Evolutionary conservation across 2,113 vertebrate species (phyloP), one percentile per base, ranked within the genome.

Genomic region (Cottus gobio): DNA sequence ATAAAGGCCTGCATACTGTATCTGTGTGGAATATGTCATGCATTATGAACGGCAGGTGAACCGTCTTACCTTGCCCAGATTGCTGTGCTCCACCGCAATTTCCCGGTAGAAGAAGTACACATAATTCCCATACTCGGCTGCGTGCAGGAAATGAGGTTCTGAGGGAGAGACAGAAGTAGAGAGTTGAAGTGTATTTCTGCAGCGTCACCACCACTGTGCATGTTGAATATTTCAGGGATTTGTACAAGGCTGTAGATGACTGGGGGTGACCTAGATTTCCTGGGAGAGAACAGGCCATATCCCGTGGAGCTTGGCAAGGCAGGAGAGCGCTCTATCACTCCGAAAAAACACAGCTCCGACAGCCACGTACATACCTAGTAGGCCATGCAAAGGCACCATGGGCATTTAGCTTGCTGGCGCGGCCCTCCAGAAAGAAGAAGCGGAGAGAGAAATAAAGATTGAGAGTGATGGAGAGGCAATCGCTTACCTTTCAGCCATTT

Each of bases 61-160:
- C 66, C 30, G 80, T 79, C 91, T 79, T 92, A 97, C 98, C 97
- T 99, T 99, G 91, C 97, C 98, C 92, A 99, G 94, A 88, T 96
- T 99, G 88, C 97, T 99, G 93, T 99, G 97, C 87, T 99, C 98
- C 22, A 97, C 97, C 5, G 98, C 98, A 64, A 99, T 99, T 93
- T 99, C 98, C 90, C 97, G 95, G 90, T 98, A 99, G 96, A 99
- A 99, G 93, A 99, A 99, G 94, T 99, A 99, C 76, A 99, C 96
- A 9, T 96, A 99, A 93, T 96, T 98, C 90, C 97, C 98, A 0
- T 99, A 99, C 89, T 99, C 97, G 68, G 97, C 97, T 77, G 98
- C 98, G 7, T 99, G 97, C 86, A 99, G 96, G 92, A 99, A 99
- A 90, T 99, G 97, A 52, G 98, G 98, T 83, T 99, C 98, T 99